Evolutionary conservation across 2,888 invertebrate genomes (phyloP).

Genomic region (Heliconius sara): DNA sequence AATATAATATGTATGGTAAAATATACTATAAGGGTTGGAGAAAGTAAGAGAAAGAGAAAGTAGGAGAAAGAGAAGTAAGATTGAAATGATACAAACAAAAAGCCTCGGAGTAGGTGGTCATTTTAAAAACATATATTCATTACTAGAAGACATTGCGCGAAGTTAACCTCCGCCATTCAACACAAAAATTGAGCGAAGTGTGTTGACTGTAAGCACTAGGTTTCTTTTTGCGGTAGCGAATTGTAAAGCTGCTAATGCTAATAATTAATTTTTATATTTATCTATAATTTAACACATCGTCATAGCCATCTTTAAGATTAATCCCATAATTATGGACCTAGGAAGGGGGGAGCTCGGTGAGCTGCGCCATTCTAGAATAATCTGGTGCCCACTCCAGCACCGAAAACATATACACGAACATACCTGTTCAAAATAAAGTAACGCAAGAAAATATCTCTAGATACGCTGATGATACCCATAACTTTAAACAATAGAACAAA

Average conservation of each 20-base stretch:
- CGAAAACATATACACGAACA: too few species aligned
- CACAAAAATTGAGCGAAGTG: not conserved
- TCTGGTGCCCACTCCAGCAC: too few species aligned
- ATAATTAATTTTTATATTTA: too few species aligned
- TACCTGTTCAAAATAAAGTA: too few species aligned
- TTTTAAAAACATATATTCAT: not conserved
- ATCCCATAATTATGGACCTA: not conserved
- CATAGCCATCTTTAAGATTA: not conserved
- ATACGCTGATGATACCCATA: not conserved
- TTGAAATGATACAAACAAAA: not conserved
- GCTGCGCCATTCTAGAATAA: too few species aligned
- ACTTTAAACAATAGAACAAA: conserved; percentile 31
- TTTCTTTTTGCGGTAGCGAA: not conserved
- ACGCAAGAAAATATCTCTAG: too few species aligned
- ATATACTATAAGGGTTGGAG: too few species aligned
- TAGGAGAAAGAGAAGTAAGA: too few species aligned
- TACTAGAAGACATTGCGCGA: not conserved
- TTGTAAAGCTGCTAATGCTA: not conserved
- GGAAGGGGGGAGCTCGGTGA: too few species aligned
- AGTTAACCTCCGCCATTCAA: not conserved
- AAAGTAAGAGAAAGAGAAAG: too few species aligned
- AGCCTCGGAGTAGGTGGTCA: too few species aligned
- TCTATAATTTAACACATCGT: not conserved
- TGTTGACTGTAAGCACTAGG: not conserved
- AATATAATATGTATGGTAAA: too few species aligned